Evolutionary conservation across 2,797 vertebrate species (phyloP).

Genomic region (Etheostoma nigrum): DNA sequence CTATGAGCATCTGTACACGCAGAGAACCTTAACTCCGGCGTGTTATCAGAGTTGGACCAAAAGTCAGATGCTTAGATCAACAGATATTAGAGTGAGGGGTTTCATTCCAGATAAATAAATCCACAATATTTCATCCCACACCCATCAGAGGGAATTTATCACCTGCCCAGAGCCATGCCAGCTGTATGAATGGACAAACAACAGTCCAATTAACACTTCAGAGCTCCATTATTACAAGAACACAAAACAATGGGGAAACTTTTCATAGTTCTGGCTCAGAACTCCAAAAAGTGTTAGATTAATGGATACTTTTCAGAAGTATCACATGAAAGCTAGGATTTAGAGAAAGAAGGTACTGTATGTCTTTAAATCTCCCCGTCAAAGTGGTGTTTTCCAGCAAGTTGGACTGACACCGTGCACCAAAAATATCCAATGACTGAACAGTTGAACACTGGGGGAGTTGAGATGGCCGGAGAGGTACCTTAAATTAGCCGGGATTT

Average conservation of each 20-base stretch:
- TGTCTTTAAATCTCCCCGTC: not conserved
- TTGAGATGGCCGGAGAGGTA: constrained; percentile 57
- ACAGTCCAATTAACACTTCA: constrained; percentile 1
- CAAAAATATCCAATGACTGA: constrained; percentile 70
- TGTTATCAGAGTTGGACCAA: constrained; percentile 31
- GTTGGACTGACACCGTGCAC: constrained; percentile 40
- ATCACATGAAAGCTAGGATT: no score
- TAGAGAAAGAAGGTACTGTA: not conserved
- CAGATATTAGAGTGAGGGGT: constrained; percentile 22
- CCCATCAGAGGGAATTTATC: constrained; percentile 22
- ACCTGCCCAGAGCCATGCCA: constrained; percentile 20
- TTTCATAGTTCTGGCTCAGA: not conserved
- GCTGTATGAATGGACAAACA: constrained; percentile 27
- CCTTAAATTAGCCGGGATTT: constrained; percentile 85
- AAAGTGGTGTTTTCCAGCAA: not conserved
- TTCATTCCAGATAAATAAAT: constrained; percentile 10
- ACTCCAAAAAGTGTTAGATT: not conserved
- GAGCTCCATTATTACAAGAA: not conserved
- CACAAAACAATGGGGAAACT: not conserved
- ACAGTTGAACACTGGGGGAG: constrained; percentile 53
- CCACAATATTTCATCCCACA: constrained; percentile 21
- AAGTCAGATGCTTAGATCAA: constrained; percentile 33
- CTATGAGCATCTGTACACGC: constrained; percentile 18
- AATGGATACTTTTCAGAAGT: not conserved
- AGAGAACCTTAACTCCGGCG: constrained; percentile 12